Conservation (phyloP, 2,888 invertebrate species). For the Eupithecia dodoneata region DNA sequence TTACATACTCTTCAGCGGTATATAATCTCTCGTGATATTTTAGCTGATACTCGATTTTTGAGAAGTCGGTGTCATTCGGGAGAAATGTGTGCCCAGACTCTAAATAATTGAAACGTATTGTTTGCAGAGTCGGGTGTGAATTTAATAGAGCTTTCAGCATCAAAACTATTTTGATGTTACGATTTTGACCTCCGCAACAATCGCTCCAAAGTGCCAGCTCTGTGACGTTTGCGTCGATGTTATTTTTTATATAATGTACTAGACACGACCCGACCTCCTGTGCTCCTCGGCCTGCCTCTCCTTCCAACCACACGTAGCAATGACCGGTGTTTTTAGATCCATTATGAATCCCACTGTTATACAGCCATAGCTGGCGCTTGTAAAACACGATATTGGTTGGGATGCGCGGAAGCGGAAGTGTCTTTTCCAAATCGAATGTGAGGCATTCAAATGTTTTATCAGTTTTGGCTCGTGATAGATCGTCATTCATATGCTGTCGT, state of each 20-base stretch:
- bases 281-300: neutral
- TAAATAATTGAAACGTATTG: constrained; percentile 10
- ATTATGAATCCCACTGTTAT: neutral
- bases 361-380: neutral
- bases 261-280: neutral
- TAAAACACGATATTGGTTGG: neutral
- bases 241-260: too few species aligned
- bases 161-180: constrained; percentile 43
- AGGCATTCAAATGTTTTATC: neutral
- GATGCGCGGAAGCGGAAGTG: neutral
- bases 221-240: neutral
- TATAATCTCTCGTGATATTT: constrained; percentile 38
- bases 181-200: constrained; percentile 36
- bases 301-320: neutral
- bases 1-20: constrained; percentile 34
- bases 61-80: constrained; percentile 42
- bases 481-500: neutral
- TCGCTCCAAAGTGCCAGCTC: constrained; percentile 20
- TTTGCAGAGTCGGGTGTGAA: constrained; percentile 20
- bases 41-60: constrained; percentile 37
- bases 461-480: neutral
- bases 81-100: constrained; percentile 32
- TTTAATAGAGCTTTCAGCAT: constrained; percentile 36
- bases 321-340: neutral
- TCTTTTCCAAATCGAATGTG: neutral